phyloP scores from a whole-genome alignment of 2,888 invertebrate species.

The Drosophila kanekoi region DNA sequence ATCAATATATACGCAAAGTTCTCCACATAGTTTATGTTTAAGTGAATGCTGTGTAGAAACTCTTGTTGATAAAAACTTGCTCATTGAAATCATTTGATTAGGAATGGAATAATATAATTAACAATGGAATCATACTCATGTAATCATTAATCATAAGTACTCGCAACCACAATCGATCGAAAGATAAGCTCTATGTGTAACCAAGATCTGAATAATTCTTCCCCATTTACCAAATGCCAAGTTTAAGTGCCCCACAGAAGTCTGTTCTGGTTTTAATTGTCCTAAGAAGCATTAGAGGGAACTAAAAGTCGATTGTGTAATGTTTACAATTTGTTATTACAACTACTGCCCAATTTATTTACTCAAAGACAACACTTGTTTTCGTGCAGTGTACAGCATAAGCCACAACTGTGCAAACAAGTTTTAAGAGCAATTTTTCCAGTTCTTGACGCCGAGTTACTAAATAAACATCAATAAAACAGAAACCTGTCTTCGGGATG shows the following conservation, averaged over 20 bases:
- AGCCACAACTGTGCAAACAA: conserved; percentile 38
- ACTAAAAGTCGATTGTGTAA: not conserved
- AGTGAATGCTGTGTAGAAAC: too few species aligned
- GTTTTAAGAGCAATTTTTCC: conserved; percentile 18
- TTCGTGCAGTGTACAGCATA: conserved; percentile 13
- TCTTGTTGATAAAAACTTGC: too few species aligned
- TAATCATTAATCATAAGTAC: too few species aligned
- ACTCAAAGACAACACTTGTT: not conserved
- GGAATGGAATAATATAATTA: too few species aligned
- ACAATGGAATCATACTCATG: too few species aligned
- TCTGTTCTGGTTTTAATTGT: not conserved
- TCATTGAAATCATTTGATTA: too few species aligned
- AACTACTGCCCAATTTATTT: not conserved
- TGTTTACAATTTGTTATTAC: not conserved
- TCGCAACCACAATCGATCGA: too few species aligned
- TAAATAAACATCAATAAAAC: conserved; percentile 18
- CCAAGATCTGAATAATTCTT: too few species aligned
- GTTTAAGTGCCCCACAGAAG: too few species aligned
- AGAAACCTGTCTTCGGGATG: conserved; percentile 27
- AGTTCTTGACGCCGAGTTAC: conserved; percentile 12
- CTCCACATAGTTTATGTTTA: too few species aligned
- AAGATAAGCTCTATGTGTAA: too few species aligned
- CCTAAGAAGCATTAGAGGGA: not conserved
- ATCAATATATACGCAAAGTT: not conserved
- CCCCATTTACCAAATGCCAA: too few species aligned